Evolutionary conservation across 2,113 vertebrate genomes (phyloP), one percentile per base, ranked within the genome.

Genomic region (Mustela nigripes): DNA sequence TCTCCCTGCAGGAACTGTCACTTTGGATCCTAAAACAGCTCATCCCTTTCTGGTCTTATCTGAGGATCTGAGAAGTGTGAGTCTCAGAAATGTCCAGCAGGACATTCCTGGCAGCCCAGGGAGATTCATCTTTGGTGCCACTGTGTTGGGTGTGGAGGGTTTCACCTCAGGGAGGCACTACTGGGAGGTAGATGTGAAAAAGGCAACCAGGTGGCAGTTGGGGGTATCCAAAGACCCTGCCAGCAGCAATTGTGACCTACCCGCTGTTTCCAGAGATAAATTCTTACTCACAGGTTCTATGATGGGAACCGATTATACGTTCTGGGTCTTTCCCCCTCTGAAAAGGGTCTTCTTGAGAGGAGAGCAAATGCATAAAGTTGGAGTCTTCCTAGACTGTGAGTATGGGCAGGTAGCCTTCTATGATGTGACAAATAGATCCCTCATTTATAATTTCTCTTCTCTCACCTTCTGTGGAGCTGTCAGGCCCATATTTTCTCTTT

Each of bases 211-310:
- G 3, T 99, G 99, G 99, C 98, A 98, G 58, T 50, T 99, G 0
- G 99, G 99, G 1, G 89, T 99, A 22, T 99, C 56, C 4, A 73
- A 26, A 18, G 98, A 98, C 50, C 97, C 98, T 24, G 81, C 98
- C 84, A 62, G 95, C n/a, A 98, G 98, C 65, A 96, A 97, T 79
- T 97, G 15, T 1, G 28, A 50, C 0, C 15, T 90, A 33, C 97
- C 97, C 15, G 15, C 60, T 9, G 94, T 69, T 42, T 98, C 98
- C 0, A 5, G 85, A 6, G 97, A 98, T 26, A 99, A 99, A 10
- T 96, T 99, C 97, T 98, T 99, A 97, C 98, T 99, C 39, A 97
- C 53, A 1, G 91, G 96, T 7, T 90, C 94, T 6, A 3, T 89
- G 60, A 98, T 98, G 78, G 98, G 91, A 3, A 3, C 36, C 0